Evolutionary conservation across 2,113 vertebrate genomes (phyloP).

Genomic region (Poicephalus meyeri): DNA sequence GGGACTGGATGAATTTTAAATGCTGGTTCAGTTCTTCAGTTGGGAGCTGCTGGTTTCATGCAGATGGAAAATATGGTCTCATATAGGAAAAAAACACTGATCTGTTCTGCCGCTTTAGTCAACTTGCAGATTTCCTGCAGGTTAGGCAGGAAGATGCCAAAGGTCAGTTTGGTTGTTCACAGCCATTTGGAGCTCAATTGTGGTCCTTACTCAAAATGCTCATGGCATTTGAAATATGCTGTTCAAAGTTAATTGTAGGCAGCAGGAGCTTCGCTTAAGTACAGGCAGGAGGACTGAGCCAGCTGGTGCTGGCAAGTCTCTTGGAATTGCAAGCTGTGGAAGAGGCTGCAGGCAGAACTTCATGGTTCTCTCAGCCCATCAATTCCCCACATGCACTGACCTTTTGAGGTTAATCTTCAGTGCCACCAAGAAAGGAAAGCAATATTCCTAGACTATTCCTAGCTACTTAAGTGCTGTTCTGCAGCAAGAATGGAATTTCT

Average conservation of each 20-base stretch:
- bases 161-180: background rate
- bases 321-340: background rate
- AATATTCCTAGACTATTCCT: background rate
- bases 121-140: background rate
- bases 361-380: background rate
- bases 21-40: background rate
- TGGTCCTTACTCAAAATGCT: background rate
- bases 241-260: background rate
- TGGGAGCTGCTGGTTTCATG: background rate
- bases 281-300: background rate
- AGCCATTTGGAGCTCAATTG: background rate
- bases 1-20: background rate
- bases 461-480: background rate
- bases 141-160: background rate
- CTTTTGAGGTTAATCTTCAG: background rate
- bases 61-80: background rate
- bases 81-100: rapidly evolving
- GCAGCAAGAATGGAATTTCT: background rate
- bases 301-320: background rate
- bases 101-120: background rate
- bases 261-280: background rate
- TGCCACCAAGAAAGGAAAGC: background rate
- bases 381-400: background rate
- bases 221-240: background rate
- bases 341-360: background rate